A percentile compares a stretch with the other conserved stretches of the same genome.
phyloP scores from a whole-genome alignment of 2,888 invertebrate species.

The Lithophane leautieri region DNA sequence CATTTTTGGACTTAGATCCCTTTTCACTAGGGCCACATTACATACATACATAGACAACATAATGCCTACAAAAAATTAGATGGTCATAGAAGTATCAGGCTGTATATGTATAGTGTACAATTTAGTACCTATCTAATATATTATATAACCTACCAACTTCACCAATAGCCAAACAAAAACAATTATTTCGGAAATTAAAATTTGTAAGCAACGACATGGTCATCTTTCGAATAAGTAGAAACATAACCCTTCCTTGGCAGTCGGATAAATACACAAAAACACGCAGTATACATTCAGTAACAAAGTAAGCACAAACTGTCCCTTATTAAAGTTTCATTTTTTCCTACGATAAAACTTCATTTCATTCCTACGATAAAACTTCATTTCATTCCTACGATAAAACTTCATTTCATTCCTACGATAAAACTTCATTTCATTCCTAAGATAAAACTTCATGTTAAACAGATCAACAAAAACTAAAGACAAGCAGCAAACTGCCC shows the following conservation, averaged over 20 bases:
- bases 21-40: no score
- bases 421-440: not conserved
- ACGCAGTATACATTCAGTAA: not conserved
- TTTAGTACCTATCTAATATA: not conserved
- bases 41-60: no score
- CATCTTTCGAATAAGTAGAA: no score
- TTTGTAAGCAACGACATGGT: not conserved
- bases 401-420: no score
- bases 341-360: not conserved
- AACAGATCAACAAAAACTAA: conserved; percentile 56
- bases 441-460: no score
- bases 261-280: not conserved
- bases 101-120: not conserved
- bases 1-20: no score
- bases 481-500: conserved; percentile 62
- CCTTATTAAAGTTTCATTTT: not conserved
- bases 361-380: not conserved
- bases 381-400: no score
- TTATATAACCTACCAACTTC: no score
- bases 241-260: no score
- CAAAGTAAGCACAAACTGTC: no score
- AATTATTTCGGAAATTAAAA: not conserved
- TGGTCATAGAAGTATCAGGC: not conserved
- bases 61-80: not conserved
- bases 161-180: not conserved